Percentiles rank a stretch among this genome's conserved stretches.
Conservation (phyloP, 2,113 vertebrate genomes). For the Perca flavescens region DNA sequence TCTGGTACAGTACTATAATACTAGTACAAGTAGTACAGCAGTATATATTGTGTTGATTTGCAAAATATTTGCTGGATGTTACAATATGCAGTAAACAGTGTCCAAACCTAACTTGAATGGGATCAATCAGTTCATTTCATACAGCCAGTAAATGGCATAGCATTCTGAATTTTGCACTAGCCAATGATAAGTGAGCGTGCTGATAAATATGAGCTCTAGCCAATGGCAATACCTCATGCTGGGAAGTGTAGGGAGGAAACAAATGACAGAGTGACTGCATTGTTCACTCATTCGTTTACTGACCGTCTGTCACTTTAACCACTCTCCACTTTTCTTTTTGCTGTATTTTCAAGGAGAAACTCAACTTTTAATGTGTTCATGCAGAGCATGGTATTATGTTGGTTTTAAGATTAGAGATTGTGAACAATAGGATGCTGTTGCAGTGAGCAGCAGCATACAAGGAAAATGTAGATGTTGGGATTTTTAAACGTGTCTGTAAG, state of each 20-base stretch:
- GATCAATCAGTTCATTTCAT: slow-evolving; percentile 23
- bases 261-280: slow-evolving; percentile 55
- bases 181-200: slow-evolving; percentile 21
- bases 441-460: too few species aligned
- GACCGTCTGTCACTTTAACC: slow-evolving; percentile 59
- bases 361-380: neutral
- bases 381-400: neutral
- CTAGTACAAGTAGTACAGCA: neutral
- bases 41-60: slow-evolving; percentile 1
- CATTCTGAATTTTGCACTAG: neutral
- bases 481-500: neutral
- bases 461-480: neutral
- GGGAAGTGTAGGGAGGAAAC: slow-evolving; percentile 45
- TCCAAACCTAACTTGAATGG: neutral
- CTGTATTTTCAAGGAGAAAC: neutral
- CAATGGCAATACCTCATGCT: slow-evolving; percentile 47
- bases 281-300: slow-evolving; percentile 67
- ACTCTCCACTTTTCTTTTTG: neutral
- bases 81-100: neutral
- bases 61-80: neutral
- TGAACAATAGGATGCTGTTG: neutral
- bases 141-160: neutral
- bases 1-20: neutral
- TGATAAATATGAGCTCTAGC: slow-evolving; percentile 36
- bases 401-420: neutral